Evolutionary conservation across 2,797 vertebrate genomes (phyloP).

Genomic region (Megalops cyprinoides): DNA sequence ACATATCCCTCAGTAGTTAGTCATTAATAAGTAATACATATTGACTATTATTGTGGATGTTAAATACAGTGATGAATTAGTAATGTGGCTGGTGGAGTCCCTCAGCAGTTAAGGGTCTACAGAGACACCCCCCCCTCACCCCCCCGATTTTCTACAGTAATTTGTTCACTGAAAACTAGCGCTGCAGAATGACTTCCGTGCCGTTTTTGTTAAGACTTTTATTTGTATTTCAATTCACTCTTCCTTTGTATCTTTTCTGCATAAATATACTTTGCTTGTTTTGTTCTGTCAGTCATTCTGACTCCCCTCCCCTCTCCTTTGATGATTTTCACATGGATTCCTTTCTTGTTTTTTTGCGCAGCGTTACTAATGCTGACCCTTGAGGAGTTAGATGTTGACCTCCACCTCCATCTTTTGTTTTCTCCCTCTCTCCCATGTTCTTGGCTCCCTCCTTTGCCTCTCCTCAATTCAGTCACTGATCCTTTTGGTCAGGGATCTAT

Average conservation of each 20-base stretch:
- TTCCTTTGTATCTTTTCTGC: neutral
- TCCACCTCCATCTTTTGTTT: constrained; percentile 14
- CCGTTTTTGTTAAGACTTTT: too few species aligned
- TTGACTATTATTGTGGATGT: constrained; percentile 53
- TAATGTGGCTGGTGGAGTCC: constrained; percentile 22
- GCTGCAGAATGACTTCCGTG: too few species aligned
- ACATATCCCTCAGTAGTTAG: constrained; percentile 45
- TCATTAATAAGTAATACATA: constrained; percentile 53
- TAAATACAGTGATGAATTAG: constrained; percentile 37
- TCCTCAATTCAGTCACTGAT: constrained; percentile 23
- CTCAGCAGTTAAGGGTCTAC: neutral
- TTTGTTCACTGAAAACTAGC: too few species aligned
- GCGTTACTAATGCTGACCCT: neutral
- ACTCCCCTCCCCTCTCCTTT: neutral
- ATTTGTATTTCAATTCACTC: too few species aligned
- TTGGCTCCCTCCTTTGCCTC: constrained; percentile 12
- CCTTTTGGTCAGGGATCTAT: too few species aligned
- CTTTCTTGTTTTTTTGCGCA: neutral
- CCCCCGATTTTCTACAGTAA: too few species aligned
- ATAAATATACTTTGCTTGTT: neutral
- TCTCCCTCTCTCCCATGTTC: neutral
- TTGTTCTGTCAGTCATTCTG: neutral
- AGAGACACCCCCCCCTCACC: neutral
- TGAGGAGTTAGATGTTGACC: neutral
- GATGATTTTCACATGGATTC: neutral